phyloP scores from a whole-genome alignment of 2,797 vertebrate genomes.

The Cyclura pinguis region DNA sequence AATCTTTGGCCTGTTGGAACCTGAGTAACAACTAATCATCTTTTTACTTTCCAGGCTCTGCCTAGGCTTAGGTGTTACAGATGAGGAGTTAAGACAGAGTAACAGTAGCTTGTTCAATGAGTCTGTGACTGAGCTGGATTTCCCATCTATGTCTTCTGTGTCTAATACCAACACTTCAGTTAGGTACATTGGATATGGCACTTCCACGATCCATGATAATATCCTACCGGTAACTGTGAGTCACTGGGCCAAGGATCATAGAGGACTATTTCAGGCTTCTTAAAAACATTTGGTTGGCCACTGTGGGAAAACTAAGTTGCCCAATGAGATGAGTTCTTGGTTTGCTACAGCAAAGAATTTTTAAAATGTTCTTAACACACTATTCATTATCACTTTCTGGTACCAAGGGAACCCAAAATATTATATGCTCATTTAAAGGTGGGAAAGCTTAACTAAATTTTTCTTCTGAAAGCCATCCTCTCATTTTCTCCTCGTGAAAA shows the following conservation, averaged over 20 bases:
- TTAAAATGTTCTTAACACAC: not conserved
- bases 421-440: slow-evolving; percentile 9
- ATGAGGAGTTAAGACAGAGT: not conserved
- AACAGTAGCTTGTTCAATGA: not conserved
- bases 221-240: not conserved
- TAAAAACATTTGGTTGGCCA: not conserved
- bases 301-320: not conserved
- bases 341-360: not conserved
- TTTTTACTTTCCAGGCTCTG: too few species aligned
- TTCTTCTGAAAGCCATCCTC: not conserved
- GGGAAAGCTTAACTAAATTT: slow-evolving; percentile 10
- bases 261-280: not conserved
- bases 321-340: not conserved
- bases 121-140: too few species aligned
- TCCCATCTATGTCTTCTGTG: not conserved
- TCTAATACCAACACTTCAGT: not conserved
- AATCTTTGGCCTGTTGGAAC: too few species aligned
- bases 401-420: slow-evolving; percentile 38
- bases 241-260: not conserved
- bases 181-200: not conserved
- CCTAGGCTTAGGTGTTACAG: too few species aligned
- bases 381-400: not conserved
- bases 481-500: slow-evolving; percentile 29
- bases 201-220: not conserved
- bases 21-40: too few species aligned